Conservation (phyloP, 2,797 vertebrate genomes). For the Gymnothorax javanicus region DNA sequence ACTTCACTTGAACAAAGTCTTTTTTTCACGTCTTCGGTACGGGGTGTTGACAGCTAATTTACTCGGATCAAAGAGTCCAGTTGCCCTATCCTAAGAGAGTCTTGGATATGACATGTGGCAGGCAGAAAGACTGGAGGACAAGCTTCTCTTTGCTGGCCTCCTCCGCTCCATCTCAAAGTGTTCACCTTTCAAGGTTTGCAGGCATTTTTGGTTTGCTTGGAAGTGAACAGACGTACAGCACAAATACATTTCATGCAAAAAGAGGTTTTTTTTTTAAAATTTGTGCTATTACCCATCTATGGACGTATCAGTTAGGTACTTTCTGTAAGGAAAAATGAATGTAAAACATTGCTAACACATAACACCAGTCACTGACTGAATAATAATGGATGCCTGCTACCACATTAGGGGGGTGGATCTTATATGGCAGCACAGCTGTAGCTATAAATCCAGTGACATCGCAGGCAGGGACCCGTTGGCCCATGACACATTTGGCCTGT, state of each 20-base stretch:
- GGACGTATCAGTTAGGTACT: neutral
- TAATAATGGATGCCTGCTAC: neutral
- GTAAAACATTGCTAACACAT: neutral
- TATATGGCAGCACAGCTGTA: neutral
- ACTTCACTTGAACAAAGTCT: neutral
- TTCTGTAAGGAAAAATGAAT: neutral
- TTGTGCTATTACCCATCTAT: neutral
- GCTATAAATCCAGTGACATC: neutral
- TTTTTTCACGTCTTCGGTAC: constrained; percentile 60
- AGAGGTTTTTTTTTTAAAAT: neutral
- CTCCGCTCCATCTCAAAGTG: constrained; percentile 61
- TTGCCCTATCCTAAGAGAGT: constrained; percentile 66
- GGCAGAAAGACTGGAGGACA: constrained; percentile 64
- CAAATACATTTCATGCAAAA: neutral
- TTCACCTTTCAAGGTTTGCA: constrained; percentile 68
- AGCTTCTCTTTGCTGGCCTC: constrained; percentile 56
- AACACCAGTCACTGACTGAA: neutral
- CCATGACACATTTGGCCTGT: neutral
- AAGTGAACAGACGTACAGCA: neutral
- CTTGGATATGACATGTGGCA: constrained; percentile 72
- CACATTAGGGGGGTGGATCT: neutral
- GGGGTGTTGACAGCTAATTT: constrained; percentile 75
- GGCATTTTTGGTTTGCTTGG: constrained; percentile 46
- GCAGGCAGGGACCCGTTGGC: neutral
- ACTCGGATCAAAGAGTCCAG: constrained; percentile 71